Evolutionary conservation across 2,113 vertebrate species (phyloP).

Genomic region (Engystomops pustulosus): DNA sequence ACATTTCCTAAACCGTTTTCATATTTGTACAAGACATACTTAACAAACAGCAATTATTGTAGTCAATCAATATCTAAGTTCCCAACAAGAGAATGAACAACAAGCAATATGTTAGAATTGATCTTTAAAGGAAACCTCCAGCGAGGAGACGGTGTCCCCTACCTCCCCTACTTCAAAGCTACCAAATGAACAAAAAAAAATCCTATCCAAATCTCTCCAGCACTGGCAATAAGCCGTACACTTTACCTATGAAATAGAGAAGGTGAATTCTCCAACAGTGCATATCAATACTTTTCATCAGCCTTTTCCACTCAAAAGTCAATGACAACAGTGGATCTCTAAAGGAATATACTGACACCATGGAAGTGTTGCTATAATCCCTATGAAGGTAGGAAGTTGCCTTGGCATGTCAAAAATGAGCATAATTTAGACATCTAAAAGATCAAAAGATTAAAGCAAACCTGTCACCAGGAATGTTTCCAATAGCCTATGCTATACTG

Average conservation of each 20-base stretch:
- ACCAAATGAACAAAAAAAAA: too few species aligned
- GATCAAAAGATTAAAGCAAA: too few species aligned
- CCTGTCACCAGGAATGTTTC: too few species aligned
- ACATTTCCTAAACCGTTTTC: slow-evolving; percentile 7
- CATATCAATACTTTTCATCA: not conserved
- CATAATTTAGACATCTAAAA: too few species aligned
- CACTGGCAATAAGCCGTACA: not conserved
- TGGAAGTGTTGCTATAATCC: not conserved
- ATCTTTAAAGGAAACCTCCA: not conserved
- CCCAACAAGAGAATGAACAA: not conserved
- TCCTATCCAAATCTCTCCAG: not conserved
- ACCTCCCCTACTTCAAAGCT: not conserved
- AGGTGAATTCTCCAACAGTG: not conserved
- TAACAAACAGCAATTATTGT: slow-evolving; percentile 8
- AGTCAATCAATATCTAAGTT: slow-evolving; percentile 15
- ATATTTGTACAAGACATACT: slow-evolving; percentile 4
- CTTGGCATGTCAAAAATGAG: not conserved
- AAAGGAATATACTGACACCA: not conserved
- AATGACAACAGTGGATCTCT: too few species aligned
- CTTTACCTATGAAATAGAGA: not conserved
- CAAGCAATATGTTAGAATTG: slow-evolving; percentile 3
- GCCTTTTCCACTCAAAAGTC: too few species aligned
- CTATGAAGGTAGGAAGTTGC: not conserved
- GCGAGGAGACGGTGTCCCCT: not conserved
- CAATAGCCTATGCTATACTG: too few species aligned